Conservation (phyloP, 2,113 vertebrate species). For the Mirounga angustirostris region DNA sequence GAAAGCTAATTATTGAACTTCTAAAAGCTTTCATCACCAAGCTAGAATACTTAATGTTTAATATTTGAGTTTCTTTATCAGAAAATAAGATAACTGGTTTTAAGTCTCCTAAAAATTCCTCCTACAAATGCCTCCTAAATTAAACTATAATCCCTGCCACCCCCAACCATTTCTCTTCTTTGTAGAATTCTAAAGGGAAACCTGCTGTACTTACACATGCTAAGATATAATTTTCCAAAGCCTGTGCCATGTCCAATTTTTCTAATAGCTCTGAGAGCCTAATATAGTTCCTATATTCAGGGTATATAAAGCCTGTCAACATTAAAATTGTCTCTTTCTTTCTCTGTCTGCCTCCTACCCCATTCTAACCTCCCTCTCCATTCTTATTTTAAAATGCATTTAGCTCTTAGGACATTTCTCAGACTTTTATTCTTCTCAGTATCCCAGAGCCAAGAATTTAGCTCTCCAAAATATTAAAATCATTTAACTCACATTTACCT, state of each 20-base stretch:
- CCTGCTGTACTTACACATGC: constrained; percentile 3
- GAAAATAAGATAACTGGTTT: constrained; percentile 64
- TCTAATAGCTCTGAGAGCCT: constrained; percentile 68
- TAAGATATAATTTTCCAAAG: constrained; percentile 73
- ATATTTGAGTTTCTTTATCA: not conserved
- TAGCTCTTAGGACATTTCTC: constrained; percentile 54
- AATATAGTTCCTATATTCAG: constrained; percentile 70
- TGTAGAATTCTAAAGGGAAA: constrained; percentile 62
- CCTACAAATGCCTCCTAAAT: constrained; percentile 75
- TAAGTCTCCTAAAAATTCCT: constrained; percentile 74
- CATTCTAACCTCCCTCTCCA: constrained; percentile 49
- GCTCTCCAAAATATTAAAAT: constrained; percentile 64
- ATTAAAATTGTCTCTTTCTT: constrained; percentile 69
- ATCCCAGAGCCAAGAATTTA: constrained; percentile 47
- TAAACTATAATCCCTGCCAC: constrained; percentile 70
- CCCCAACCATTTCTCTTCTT: constrained; percentile 57
- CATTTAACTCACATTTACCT: constrained; percentile 64
- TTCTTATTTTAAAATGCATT: constrained; percentile 71
- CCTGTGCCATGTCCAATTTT: constrained; percentile 4
- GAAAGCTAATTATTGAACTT: constrained; percentile 64
- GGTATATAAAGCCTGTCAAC: constrained; percentile 71
- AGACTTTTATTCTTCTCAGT: constrained; percentile 32
- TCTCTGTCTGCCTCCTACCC: constrained; percentile 60
- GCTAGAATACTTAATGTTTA: constrained; percentile 62
- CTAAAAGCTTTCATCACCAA: constrained; percentile 59